Evolutionary conservation across 2,888 invertebrate genomes (phyloP).

Genomic region (Sarcophaga caerulescens): DNA sequence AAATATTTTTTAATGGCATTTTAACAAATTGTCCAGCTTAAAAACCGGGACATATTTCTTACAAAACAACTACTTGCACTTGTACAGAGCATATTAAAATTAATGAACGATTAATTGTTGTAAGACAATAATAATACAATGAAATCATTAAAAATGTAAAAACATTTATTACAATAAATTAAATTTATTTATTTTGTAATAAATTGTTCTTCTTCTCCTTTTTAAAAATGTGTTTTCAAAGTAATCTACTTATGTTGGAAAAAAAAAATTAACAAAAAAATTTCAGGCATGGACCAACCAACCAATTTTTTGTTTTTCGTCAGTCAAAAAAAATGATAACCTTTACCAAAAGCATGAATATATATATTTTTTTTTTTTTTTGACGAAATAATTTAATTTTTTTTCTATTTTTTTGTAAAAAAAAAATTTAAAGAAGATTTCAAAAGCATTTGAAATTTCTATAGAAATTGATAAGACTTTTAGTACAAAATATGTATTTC

Average conservation of each 20-base stretch:
- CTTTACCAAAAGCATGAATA: background rate
- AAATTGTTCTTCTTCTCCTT: background rate
- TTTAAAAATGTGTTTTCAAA: background rate
- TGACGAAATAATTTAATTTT: background rate
- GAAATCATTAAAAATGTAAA: too few relatives aligned
- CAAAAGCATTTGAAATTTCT: background rate
- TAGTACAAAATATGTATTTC: too few relatives aligned
- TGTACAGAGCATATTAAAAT: too few relatives aligned
- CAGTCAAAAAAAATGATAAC: background rate
- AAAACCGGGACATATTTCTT: too few relatives aligned
- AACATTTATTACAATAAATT: background rate
- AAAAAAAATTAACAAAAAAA: too few relatives aligned
- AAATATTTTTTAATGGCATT: too few relatives aligned
- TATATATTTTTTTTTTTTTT: background rate
- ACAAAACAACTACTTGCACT: too few relatives aligned
- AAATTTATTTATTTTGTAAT: background rate
- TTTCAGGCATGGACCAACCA: too few relatives aligned
- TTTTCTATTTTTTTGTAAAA: background rate
- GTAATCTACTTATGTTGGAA: background rate
- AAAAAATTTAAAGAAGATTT: background rate
- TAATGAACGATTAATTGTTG: too few relatives aligned
- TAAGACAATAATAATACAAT: too few relatives aligned
- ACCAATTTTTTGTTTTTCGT: background rate
- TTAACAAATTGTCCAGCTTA: too few relatives aligned
- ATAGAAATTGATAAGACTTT: conserved; percentile 27